Percentiles rank a stretch among this genome's conserved stretches.
Evolutionary conservation across 2,888 invertebrate genomes (phyloP).

Genomic region (Apotomis turbidana): DNA sequence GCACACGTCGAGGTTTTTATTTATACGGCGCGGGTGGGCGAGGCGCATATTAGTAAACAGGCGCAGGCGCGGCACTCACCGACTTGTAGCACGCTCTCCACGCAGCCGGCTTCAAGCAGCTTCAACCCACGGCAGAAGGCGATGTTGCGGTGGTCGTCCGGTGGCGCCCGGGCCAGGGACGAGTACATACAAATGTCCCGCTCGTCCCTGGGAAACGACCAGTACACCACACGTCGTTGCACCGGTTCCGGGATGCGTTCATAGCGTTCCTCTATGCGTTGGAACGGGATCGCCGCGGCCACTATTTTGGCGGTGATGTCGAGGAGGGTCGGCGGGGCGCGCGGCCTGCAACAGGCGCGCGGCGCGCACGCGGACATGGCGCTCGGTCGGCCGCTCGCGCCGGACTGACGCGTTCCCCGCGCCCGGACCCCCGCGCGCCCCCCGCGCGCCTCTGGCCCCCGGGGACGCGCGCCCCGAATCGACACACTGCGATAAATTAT

Average conservation of each 20-base stretch:
- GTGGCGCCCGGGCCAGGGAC: constrained; percentile 86
- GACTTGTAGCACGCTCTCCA: constrained; percentile 94
- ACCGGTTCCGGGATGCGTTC: constrained; percentile 95
- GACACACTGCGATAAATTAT: constrained; percentile 81
- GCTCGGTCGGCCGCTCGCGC: constrained; percentile 82
- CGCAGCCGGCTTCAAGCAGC: constrained; percentile 91
- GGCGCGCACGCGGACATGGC: constrained; percentile 81
- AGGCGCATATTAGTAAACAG: constrained; percentile 84
- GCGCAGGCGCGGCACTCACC: constrained; percentile 88
- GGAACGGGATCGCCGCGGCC: constrained; percentile 93
- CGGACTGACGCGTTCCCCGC: constrained; percentile 69
- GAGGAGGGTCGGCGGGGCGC: constrained; percentile 89
- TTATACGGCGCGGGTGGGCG: constrained; percentile 83
- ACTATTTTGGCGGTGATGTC: constrained; percentile 93
- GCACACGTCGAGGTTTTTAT: constrained; percentile 84
- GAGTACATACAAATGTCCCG: constrained; percentile 96
- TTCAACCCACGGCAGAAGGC: constrained; percentile 94
- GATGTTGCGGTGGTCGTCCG: constrained; percentile 90
- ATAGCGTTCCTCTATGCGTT: constrained; percentile 93
- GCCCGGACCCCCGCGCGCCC: constrained; percentile 54
- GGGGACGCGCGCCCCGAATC: constrained; percentile 78
- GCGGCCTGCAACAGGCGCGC: constrained; percentile 82
- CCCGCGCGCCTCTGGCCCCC: constrained; percentile 54
- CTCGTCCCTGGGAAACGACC: constrained; percentile 95
- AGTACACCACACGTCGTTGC: constrained; percentile 93